Base-by-base conservation (phyloP, 2,888 invertebrate species). In the Brachylomia viminalis region DNA sequence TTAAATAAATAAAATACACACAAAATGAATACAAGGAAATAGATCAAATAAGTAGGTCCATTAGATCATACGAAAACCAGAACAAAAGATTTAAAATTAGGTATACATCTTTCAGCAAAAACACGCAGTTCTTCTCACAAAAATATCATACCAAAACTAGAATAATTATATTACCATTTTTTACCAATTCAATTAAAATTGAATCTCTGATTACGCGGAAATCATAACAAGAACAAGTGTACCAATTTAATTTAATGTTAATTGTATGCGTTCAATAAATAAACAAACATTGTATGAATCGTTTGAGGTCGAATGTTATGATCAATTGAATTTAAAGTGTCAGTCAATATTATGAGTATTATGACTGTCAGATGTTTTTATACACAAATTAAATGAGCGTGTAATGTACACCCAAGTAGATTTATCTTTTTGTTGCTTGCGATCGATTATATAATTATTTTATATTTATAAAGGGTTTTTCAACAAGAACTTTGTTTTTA, bases 201-300 rank as follows among this genome's bases (percentile, higher is more conserved):
- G 10, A 58, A 59, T 45, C 52, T 67, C 23, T 56, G 52, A 70
- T 67, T 72, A 85, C 59, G 49, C 85, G 82, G 85, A 83, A 81
- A 81, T 76, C 47, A 15, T 73, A 74, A 67, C 68, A 58, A 65
- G 59, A 70, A 64, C 62, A 49, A 54, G 54, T 70, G 68, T 49
- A 75, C 20, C 58, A 59, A 71, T 81, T 76, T 56, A 62, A 73
- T 58, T 85, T 66, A 61, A 68, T 56, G 30, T 79, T 58, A 61
- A 72, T 64, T 84, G 64, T 54, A 66, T 45, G n/a, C 27, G 30
- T 72, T 69, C 20, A 72, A 80, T 85, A 72, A 59, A 38, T 72
- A 45, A 83, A 68, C 52, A 65, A 11, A 38, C 4, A 70, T 59
- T 27, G 30, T 64, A 59, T 67, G 74, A 59, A 42, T 64, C 13